Conservation (phyloP, 2,888 invertebrate genomes). For the Gryllus longicercus region DNA sequence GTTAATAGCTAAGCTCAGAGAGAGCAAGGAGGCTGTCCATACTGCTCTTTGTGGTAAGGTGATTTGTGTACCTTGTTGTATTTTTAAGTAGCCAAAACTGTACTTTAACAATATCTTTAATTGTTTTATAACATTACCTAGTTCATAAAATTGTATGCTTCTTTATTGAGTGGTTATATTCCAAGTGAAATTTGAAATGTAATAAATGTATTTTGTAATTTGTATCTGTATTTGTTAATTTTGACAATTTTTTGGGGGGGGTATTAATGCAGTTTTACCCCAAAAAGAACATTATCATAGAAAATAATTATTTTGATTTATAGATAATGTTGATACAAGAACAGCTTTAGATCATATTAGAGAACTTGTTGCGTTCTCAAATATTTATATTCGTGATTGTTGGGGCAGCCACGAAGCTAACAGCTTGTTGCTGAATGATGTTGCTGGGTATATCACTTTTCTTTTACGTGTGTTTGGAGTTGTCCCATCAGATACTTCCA, state of each 20-base stretch:
- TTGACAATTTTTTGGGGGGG: too few species aligned
- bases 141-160: background rate
- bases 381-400: constrained; percentile 75
- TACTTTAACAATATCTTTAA: background rate
- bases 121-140: background rate
- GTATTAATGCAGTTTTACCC: background rate
- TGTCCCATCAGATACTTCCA: constrained; percentile 61
- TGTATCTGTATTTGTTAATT: constrained; percentile 32
- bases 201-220: constrained; percentile 23
- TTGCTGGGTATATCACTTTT: constrained; percentile 81
- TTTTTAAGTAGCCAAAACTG: background rate
- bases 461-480: constrained; percentile 75
- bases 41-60: constrained; percentile 75
- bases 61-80: too few species aligned
- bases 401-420: constrained; percentile 54
- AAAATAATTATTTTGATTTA: constrained; percentile 33
- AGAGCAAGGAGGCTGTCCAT: constrained; percentile 67
- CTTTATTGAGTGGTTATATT: too few species aligned
- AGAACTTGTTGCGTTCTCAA: constrained; percentile 79
- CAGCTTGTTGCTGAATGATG: constrained; percentile 67
- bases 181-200: background rate
- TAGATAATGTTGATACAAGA: constrained; percentile 92
- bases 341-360: constrained; percentile 77
- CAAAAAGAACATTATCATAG: too few species aligned
- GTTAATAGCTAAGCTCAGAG: constrained; percentile 63